Base-by-base conservation (phyloP, 2,113 vertebrate genomes). In the Rafetus swinhoei region DNA sequence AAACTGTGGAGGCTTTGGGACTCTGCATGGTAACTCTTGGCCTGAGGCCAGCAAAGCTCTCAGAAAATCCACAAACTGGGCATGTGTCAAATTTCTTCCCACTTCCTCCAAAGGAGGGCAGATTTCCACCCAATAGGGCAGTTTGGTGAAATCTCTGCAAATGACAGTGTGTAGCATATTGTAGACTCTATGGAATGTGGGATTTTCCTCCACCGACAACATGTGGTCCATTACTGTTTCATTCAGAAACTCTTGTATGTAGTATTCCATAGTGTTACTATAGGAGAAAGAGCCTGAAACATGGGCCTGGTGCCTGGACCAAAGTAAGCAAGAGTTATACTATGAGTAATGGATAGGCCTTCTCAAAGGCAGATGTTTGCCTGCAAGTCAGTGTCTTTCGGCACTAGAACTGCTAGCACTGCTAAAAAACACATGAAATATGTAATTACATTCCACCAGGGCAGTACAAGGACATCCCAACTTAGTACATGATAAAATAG, bases 11-110 rank as follows among this genome's bases (percentile, higher is more conserved):
- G 91, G 62, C 7, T 14, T 55, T 2, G 1, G 0, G 0, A 62
- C 77, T 90, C 52, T 82, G 77, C 93, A 94, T 85, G 55, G 3
- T n/a, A 79, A 27, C 79, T 90, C 95, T 15, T 91, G 81, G 53
- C 29, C 50, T 82, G 80, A 92, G 52, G 27, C 77, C 88, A 81
- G 11, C 53, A 65, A 62, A 21, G 55, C 86, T 39, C 74, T 81
- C 39, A 84, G 82, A 72, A 79, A 9, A 1, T 52, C 82, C 84
- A 82, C 80, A 65, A 32, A 6, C 14, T 55, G 62, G 62, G 32
- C 27, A 29, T 62, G 15, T 77, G 27, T 59, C 57, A 88, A 94
- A 90, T 29, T 55, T 35, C 72, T 87, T 85, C 25, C 60, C 88
- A 60, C 72, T 72, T 35, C 9, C 4, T 29, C 65, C 2, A 16